Percentiles rank a stretch among this genome's conserved stretches.
Evolutionary conservation across 2,888 invertebrate genomes (phyloP).

Genomic region (Malacosoma neustria): DNA sequence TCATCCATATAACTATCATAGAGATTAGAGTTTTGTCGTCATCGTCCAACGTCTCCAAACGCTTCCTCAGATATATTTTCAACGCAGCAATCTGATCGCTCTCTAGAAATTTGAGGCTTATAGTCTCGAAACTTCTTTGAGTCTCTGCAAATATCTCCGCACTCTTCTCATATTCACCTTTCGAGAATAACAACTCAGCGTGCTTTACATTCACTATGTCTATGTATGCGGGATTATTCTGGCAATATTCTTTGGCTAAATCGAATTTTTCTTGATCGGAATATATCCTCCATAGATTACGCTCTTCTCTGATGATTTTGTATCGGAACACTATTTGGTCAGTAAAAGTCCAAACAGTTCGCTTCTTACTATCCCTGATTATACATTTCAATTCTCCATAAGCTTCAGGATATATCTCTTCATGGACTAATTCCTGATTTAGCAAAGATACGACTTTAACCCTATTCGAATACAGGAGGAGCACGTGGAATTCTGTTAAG

Average conservation of each 20-base stretch:
- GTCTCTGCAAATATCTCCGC: slow-evolving; percentile 94
- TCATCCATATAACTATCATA: slow-evolving; percentile 95
- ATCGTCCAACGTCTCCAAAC: slow-evolving; percentile 81
- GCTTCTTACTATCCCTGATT: slow-evolving; percentile 84
- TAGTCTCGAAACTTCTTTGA: slow-evolving; percentile 93
- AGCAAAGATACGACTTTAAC: slow-evolving; percentile 89
- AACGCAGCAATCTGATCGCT: slow-evolving; percentile 88
- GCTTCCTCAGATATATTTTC: slow-evolving; percentile 89
- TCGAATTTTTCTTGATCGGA: slow-evolving; percentile 90
- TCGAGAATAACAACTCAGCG: slow-evolving; percentile 88
- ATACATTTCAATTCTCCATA: slow-evolving; percentile 88
- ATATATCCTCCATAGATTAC: slow-evolving; percentile 93
- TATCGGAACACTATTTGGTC: slow-evolving; percentile 90
- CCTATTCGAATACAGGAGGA: slow-evolving; percentile 87
- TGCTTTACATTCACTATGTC: slow-evolving; percentile 91
- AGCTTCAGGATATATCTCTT: slow-evolving; percentile 87
- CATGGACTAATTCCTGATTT: slow-evolving; percentile 89
- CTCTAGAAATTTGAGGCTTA: slow-evolving; percentile 92
- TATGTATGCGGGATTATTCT: slow-evolving; percentile 85
- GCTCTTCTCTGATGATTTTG: slow-evolving; percentile 86
- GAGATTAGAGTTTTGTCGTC: slow-evolving; percentile 92
- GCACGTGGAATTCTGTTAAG: slow-evolving; percentile 92
- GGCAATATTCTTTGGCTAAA: slow-evolving; percentile 88
- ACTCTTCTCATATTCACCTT: slow-evolving; percentile 86
- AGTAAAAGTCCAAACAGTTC: slow-evolving; percentile 90